Conservation (phyloP, 2,113 vertebrate genomes). For the Notarius quadriscutis region DNA sequence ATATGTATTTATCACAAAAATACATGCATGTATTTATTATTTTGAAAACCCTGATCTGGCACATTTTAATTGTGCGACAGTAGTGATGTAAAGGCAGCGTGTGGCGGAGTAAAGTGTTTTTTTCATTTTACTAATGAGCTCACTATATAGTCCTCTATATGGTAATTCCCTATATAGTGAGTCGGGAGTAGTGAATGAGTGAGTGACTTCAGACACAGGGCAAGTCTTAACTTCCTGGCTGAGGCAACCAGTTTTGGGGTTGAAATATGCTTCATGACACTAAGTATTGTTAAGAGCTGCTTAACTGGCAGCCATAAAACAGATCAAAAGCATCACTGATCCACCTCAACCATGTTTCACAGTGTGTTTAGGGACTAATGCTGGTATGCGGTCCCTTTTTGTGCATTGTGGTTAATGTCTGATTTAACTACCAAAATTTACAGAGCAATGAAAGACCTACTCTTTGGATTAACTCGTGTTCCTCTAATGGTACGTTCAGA, state of each 20-base stretch:
- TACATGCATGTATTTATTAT: no score
- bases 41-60: no score
- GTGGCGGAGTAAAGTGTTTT: no score
- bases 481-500: neutral
- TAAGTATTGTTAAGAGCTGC: neutral
- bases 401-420: neutral
- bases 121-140: no score
- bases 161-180: no score
- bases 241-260: neutral
- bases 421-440: neutral
- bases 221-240: neutral
- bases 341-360: neutral
- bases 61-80: no score
- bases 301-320: neutral
- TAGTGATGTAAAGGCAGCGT: no score
- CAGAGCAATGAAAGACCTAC: neutral
- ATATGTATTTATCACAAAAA: no score
- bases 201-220: no score
- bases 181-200: no score
- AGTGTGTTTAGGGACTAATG: neutral
- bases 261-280: neutral
- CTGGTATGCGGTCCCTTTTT: neutral
- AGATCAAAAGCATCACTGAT: neutral
- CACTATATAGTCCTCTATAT: no score
- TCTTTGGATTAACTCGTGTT: no score